These are phyloP conservation scores for Atopsyche davidsoni DNA, from an alignment of 1,140 invertebrate species.

Conservation along the genomic window DNA sequence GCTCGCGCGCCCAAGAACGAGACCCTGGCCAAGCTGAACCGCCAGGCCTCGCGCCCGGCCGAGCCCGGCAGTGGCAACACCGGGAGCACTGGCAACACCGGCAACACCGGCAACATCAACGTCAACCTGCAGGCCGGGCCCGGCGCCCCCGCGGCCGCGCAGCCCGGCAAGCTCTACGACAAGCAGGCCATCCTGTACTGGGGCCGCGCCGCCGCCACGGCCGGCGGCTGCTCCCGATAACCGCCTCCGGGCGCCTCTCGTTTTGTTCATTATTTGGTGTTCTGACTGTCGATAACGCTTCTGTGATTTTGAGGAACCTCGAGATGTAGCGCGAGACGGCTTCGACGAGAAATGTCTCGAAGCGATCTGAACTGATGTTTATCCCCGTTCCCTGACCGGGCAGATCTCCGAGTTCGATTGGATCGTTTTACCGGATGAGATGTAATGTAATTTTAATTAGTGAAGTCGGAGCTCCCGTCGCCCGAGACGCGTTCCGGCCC, in stretches of 20 bases:
- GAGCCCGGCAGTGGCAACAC: conserved; percentile 16
- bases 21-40: conserved; percentile 12
- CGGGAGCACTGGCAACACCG: conserved; percentile 14
- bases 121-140: neutral
- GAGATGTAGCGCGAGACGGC: conserved; percentile 3
- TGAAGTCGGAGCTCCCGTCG: too few species aligned
- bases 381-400: too few species aligned
- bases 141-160: neutral
- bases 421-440: too few species aligned
- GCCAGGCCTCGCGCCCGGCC: conserved; percentile 18
- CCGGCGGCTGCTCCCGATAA: conserved; percentile 22
- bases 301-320: conserved; percentile 13
- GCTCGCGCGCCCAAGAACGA: conserved; percentile 17
- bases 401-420: too few species aligned
- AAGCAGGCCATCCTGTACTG: conserved; percentile 27
- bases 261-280: conserved; percentile 3
- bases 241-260: conserved; percentile 13
- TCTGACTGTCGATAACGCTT: neutral
- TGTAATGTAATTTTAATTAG: too few species aligned
- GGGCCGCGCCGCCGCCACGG: conserved; percentile 17
- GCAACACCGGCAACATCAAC: conserved; percentile 21
- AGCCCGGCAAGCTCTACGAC: conserved; percentile 25
- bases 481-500: too few species aligned
- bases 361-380: too few species aligned
- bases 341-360: too few species aligned